A percentile compares a stretch with the other conserved stretches of the same genome.
Evolutionary conservation across 2,888 invertebrate genomes (phyloP).

Genomic region (Trypoxylon attenuatum): DNA sequence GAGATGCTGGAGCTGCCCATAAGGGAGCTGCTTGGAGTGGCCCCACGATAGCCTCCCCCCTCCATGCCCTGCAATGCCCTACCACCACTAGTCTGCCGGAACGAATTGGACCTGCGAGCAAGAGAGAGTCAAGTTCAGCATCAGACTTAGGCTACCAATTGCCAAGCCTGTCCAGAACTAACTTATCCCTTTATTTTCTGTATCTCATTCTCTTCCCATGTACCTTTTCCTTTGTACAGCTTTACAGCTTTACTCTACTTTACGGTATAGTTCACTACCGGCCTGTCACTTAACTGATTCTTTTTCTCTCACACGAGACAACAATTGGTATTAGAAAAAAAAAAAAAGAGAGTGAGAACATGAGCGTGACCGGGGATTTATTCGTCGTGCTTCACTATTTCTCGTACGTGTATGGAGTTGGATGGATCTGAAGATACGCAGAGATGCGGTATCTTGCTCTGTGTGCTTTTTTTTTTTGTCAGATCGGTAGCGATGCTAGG

Average conservation of each 20-base stretch:
- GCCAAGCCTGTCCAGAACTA: conserved; percentile 63
- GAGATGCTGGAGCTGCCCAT: conserved; percentile 92
- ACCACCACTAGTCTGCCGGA: conserved; percentile 84
- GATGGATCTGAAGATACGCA: too few species aligned
- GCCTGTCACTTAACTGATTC: too few species aligned
- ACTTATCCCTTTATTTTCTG: conserved; percentile 40
- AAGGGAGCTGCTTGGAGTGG: conserved; percentile 77
- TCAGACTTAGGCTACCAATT: conserved; percentile 73
- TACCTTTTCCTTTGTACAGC: background rate
- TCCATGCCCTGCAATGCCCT: conserved; percentile 80
- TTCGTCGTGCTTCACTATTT: background rate
- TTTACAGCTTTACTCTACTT: conserved; percentile 16
- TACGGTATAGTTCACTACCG: conserved; percentile 6
- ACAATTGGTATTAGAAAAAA: too few species aligned
- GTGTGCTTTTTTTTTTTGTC: too few species aligned
- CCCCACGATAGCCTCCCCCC: conserved; percentile 80
- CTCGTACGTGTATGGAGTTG: too few species aligned
- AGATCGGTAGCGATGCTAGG: too few species aligned
- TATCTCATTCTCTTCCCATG: conserved; percentile 10
- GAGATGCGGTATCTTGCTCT: too few species aligned
- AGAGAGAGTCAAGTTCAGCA: conserved; percentile 75
- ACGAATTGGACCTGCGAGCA: conserved; percentile 93
- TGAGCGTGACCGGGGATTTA: background rate
- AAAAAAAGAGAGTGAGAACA: background rate
- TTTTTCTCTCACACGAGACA: too few species aligned